A percentile compares a stretch with the other conserved stretches of the same genome.
These are phyloP conservation scores for Mythimna loreyi DNA, from an alignment of 2,888 invertebrate species.

Conservation along the genomic window DNA sequence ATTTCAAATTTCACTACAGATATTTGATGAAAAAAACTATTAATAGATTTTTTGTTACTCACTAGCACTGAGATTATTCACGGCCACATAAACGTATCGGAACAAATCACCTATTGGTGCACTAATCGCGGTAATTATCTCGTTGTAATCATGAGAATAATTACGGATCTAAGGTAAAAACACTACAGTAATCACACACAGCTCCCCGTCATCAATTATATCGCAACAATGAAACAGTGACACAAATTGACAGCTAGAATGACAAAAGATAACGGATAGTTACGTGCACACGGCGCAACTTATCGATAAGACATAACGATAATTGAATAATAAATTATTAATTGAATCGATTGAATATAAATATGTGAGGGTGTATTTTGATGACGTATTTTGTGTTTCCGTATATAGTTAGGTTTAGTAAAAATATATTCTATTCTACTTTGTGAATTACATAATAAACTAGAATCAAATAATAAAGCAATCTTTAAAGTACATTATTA, in stretches of 20 bases:
- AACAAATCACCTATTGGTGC: constrained; percentile 54
- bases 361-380: too few relatives aligned
- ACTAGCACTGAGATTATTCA: constrained; percentile 64
- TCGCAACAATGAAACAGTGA: constrained; percentile 63
- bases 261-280: constrained; percentile 59
- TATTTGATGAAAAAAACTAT: constrained; percentile 75
- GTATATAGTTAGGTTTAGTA: too few relatives aligned
- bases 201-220: constrained; percentile 64
- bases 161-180: constrained; percentile 53
- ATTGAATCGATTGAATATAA: background rate
- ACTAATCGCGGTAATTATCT: constrained; percentile 59
- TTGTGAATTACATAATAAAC: too few relatives aligned
- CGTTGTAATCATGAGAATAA: constrained; percentile 57
- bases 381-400: too few relatives aligned
- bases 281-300: background rate
- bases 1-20: constrained; percentile 73
- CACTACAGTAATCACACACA: constrained; percentile 53
- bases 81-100: constrained; percentile 42
- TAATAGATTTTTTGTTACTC: constrained; percentile 78
- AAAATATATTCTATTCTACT: too few relatives aligned
- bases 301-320: background rate
- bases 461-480: too few relatives aligned
- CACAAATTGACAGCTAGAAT: constrained; percentile 49
- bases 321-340: background rate
- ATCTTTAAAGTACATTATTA: too few relatives aligned